Base-by-base conservation (phyloP, 2,113 vertebrate species). In the Elanus axillaris region DNA sequence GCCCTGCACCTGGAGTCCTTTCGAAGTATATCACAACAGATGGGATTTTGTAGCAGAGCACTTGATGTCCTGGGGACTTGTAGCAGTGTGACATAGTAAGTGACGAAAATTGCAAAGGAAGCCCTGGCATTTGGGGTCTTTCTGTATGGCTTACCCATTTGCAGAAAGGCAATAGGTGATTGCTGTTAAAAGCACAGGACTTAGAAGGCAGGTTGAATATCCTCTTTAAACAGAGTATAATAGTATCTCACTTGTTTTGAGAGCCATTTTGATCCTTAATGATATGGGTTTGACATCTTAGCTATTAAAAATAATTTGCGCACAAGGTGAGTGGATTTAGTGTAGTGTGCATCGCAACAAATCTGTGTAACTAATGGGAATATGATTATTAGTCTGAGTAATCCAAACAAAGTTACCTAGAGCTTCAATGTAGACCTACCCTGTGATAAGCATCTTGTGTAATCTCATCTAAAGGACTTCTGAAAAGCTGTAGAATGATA, bases 1-100 rank as follows among this genome's bases (percentile, higher is more conserved):
- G 40, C 52, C 14, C 23, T 20, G 43, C 48, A 6, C 14, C 1
- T 42, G 42, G 32, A 85, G 32, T 59, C 0, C 0, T 34, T 71
- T 20, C 50, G 26, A 64, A 79, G 31, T 47, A 4, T 43, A 47
- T 86, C 48, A 32, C 32, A 87, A 7, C 27, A 21, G 17, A 11
- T 82, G 58, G 40, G 66, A 76, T 87, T 91, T 82, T 60, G 36
- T 58, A 87, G 55, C 76, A 85, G 34, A 85, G 47, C 48, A 18
- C 36, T 79, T 64, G 36, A 13, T 0, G 2, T 71, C 48, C 36
- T 66, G 34, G 32, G 52, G 32, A 38, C 62, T n/a, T 66, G 7
- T 29, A 80, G 68, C 27, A 58, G 20, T 11, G 20, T 68, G 47
- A 76, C 26, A 10, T 38, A 31, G 12, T 38, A 55, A 88, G 22